Evolutionary conservation across 2,797 vertebrate species (phyloP).

Genomic region (Mus minutoides): DNA sequence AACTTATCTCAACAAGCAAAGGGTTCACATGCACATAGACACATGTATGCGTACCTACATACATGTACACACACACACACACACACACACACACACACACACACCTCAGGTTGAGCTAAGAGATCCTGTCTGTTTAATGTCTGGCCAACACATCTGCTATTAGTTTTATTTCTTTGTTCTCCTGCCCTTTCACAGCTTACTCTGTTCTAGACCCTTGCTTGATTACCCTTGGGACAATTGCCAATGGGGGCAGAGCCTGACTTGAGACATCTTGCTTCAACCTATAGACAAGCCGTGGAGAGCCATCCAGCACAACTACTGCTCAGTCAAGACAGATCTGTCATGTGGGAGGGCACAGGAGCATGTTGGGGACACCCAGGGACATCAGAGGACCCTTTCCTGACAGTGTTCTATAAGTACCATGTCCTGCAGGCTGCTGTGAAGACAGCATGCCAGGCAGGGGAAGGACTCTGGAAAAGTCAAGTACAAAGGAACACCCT

Average conservation of each 20-base stretch:
- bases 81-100: not conserved
- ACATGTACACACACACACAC: not conserved
- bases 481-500: accelerated
- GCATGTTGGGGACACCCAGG: not conserved
- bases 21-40: not conserved
- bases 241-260: not conserved
- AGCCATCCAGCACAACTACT: not conserved
- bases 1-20: not conserved
- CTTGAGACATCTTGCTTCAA: not conserved
- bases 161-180: not conserved
- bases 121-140: not conserved
- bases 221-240: not conserved
- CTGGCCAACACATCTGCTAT: not conserved
- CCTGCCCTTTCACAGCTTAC: not conserved
- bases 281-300: not conserved
- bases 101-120: not conserved
- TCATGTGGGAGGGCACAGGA: not conserved
- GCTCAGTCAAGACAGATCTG: too few relatives aligned
- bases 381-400: not conserved
- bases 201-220: not conserved
- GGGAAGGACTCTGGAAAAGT: not conserved
- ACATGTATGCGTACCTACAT: too few relatives aligned
- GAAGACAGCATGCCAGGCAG: not conserved
- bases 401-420: not conserved
- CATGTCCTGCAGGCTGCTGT: not conserved